Percentiles rank a stretch among this genome's conserved stretches.
Conservation (phyloP, 2,888 invertebrate genomes). For the Aspidiotus destructor region DNA sequence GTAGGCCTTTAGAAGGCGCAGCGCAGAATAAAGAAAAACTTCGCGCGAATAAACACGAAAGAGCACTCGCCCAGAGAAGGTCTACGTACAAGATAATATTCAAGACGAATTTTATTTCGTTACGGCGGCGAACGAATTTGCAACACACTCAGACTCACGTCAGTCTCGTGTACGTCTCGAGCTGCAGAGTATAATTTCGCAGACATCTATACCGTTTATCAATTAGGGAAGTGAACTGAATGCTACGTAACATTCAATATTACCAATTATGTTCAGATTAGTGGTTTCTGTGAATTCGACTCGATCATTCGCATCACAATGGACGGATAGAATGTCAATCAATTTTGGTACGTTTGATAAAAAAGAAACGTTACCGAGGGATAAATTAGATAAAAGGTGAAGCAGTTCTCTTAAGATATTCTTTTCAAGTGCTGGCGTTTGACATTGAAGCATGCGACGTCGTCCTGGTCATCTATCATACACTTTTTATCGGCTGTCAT, state of each 20-base stretch:
- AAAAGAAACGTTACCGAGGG: not conserved
- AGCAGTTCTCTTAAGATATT: not conserved
- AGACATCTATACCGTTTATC: no score
- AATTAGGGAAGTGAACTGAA: no score
- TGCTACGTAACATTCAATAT: not conserved
- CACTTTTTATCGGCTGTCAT: constrained; percentile 14
- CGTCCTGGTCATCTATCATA: constrained; percentile 13
- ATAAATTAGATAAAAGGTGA: not conserved
- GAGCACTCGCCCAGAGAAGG: not conserved
- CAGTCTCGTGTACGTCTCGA: constrained; percentile 5
- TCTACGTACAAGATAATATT: constrained; percentile 14
- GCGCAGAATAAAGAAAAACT: not conserved
- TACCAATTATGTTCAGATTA: constrained; percentile 30
- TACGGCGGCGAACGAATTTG: constrained; percentile 26
- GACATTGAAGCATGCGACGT: not conserved
- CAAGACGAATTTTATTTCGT: constrained; percentile 19
- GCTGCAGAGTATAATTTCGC: not conserved
- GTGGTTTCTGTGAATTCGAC: constrained; percentile 29
- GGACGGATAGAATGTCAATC: not conserved
- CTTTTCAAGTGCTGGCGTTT: constrained; percentile 9
- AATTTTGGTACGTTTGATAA: not conserved
- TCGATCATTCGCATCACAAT: not conserved
- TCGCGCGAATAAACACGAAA: constrained; percentile 30
- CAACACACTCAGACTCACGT: not conserved
- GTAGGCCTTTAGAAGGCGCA: no score